phyloP scores from a whole-genome alignment of 2,113 vertebrate species.

The Panthera leo region DNA sequence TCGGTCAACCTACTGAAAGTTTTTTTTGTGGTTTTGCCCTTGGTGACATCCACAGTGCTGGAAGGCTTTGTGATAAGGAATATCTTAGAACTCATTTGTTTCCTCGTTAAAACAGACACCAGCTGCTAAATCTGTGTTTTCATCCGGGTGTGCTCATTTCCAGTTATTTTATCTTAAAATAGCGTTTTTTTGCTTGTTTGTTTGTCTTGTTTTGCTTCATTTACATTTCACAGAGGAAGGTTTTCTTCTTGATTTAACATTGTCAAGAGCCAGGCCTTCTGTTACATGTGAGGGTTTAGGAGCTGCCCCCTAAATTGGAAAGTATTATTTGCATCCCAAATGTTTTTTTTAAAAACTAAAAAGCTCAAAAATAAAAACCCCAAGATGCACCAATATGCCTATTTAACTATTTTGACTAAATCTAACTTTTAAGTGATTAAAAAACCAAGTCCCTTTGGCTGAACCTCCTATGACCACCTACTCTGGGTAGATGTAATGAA shows the following conservation, averaged over 20 bases:
- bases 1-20: not conserved
- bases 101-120: not conserved
- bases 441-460: slow-evolving; percentile 46
- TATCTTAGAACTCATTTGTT: not conserved
- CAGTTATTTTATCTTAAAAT: not conserved
- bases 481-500: slow-evolving; percentile 80
- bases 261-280: not conserved
- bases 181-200: not conserved
- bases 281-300: not conserved
- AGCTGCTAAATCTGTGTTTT: not conserved
- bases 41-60: not conserved
- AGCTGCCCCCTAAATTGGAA: not conserved
- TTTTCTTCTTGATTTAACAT: not conserved
- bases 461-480: slow-evolving; percentile 82
- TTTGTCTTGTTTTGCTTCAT: no score
- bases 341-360: not conserved
- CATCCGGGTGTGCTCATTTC: not conserved
- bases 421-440: slow-evolving; percentile 41
- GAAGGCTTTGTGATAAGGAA: not conserved
- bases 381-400: not conserved
- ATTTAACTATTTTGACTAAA: slow-evolving; percentile 49
- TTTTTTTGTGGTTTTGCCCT: not conserved
- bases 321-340: not conserved
- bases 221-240: not conserved
- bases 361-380: not conserved